These are phyloP conservation scores for Halcyon badia DNA, from an alignment of 2,797 vertebrate species.

Conservation along the genomic window DNA sequence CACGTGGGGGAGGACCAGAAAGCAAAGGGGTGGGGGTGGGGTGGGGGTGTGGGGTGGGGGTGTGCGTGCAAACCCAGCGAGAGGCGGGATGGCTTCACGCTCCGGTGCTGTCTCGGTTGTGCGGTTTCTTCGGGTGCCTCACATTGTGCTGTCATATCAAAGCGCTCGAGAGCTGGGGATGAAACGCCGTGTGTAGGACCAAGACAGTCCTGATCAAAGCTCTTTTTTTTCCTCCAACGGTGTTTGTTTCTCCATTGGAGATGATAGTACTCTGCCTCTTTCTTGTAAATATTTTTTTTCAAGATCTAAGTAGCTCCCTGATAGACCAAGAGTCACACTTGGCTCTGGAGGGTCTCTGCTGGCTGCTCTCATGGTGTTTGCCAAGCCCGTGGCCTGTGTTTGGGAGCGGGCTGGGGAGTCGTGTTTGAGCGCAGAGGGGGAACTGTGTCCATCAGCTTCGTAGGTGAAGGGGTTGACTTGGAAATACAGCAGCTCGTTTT, in stretches of 20 bases:
- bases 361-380: neutral
- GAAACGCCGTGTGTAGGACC: neutral
- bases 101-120: neutral
- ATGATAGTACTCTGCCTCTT: constrained; percentile 61
- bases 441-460: neutral
- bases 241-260: constrained; percentile 62
- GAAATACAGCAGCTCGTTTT: neutral
- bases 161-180: constrained; percentile 48
- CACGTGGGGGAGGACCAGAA: fast-evolving
- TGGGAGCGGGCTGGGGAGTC: neutral
- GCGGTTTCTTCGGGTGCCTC: constrained; percentile 17
- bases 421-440: fast-evolving
- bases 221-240: constrained; percentile 26
- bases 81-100: neutral
- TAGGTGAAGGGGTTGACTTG: neutral
- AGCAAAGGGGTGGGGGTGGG: no score
- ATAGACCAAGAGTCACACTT: constrained; percentile 25
- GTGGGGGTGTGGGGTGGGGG: neutral
- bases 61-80: neutral
- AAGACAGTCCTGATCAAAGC: constrained; percentile 61
- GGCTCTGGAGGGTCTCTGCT: constrained; percentile 3
- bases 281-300: constrained; percentile 64
- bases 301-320: constrained; percentile 30
- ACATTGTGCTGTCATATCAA: constrained; percentile 43
- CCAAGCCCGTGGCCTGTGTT: neutral